A percentile compares a stretch with the other conserved stretches of the same genome.
These are phyloP conservation scores for Campoplex capitator DNA, from an alignment of 2,888 invertebrate species.

Conservation along the genomic window DNA sequence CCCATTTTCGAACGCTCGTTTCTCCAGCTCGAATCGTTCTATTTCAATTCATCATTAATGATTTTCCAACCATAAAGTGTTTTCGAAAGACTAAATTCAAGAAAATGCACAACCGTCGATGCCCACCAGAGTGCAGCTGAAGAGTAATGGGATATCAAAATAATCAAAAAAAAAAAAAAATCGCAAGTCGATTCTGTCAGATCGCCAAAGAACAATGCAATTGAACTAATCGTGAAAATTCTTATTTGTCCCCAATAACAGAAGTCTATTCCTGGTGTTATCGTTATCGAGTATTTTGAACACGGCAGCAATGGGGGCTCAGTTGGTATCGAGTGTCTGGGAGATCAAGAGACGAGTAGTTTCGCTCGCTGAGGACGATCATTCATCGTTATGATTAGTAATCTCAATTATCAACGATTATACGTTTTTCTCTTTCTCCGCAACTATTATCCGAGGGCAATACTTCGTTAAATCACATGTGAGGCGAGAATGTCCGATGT, in stretches of 20 bases:
- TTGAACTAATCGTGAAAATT: not conserved
- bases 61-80: no score
- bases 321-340: constrained; percentile 46
- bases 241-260: constrained; percentile 19
- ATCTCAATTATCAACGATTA: constrained; percentile 53
- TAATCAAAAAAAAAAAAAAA: not conserved
- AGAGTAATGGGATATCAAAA: not conserved
- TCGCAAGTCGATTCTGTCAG: not conserved
- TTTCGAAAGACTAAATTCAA: no score
- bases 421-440: constrained; percentile 2
- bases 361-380: constrained; percentile 11
- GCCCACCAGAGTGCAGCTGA: no score
- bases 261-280: constrained; percentile 59
- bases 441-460: not conserved
- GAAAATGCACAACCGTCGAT: no score
- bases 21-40: no score
- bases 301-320: constrained; percentile 44
- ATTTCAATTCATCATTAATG: no score
- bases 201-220: not conserved
- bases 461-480: constrained; percentile 37
- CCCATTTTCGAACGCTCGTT: no score
- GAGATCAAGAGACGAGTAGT: constrained; percentile 55
- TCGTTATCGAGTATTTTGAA: constrained; percentile 55
- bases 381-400: constrained; percentile 42
- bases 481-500: constrained; percentile 10